phyloP scores from a whole-genome alignment of 2,113 vertebrate species.

The Neolamprologus brichardi region DNA sequence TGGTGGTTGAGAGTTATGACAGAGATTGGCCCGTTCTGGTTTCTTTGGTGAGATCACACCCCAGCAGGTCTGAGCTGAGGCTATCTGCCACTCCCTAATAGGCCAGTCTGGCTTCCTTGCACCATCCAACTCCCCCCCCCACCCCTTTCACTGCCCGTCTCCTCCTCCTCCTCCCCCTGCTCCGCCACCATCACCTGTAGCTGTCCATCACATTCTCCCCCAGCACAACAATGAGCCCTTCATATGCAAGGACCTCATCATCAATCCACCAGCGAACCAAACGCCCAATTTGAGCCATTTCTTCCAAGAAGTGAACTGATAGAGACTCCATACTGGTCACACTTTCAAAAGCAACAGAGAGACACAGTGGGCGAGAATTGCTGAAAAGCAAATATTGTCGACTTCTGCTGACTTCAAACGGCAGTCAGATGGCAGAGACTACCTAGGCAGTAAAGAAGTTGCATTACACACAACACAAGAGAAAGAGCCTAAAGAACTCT shows the following conservation, averaged over 20 bases:
- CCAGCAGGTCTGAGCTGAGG: constrained; percentile 35
- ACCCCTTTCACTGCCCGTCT: neutral
- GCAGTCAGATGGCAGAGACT: constrained; percentile 53
- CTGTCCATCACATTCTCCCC: constrained; percentile 33
- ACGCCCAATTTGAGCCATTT: constrained; percentile 47
- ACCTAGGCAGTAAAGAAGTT: constrained; percentile 43
- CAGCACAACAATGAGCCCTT: constrained; percentile 6
- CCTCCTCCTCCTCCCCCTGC: neutral
- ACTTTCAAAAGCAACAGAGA: constrained; percentile 53
- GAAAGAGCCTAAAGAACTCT: constrained; percentile 56
- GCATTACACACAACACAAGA: constrained; percentile 49
- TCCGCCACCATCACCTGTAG: neutral
- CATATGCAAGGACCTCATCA: constrained; percentile 13
- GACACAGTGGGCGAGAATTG: constrained; percentile 47
- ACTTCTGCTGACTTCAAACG: constrained; percentile 61
- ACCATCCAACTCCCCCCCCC: neutral
- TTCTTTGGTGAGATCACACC: constrained; percentile 55
- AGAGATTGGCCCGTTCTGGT: constrained; percentile 7
- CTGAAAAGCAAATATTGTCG: constrained; percentile 63
- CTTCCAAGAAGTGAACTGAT: constrained; percentile 40
- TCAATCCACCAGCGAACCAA: constrained; percentile 25
- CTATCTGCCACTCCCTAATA: constrained; percentile 37
- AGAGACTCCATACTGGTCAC: constrained; percentile 42
- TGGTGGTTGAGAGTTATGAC: neutral
- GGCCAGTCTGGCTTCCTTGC: constrained; percentile 27